Base-by-base conservation (phyloP, 2,888 invertebrate species). In the Pyrochroa serraticornis region DNA sequence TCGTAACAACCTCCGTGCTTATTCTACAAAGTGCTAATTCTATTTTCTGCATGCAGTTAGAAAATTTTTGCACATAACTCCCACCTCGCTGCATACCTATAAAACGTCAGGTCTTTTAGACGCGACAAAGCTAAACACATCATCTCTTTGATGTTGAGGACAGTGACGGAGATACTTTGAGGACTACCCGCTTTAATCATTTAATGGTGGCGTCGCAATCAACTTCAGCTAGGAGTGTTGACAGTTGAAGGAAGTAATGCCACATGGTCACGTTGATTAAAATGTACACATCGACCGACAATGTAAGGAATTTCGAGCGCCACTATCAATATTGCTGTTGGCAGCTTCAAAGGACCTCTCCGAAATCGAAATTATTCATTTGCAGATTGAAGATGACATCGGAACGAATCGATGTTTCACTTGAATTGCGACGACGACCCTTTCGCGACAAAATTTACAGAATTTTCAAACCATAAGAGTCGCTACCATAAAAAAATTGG, bases 121-220 rank as follows among this genome's bases (percentile, higher is more conserved):
- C 22, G 22, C 2, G 22, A 22, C 31, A 22, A 43, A 43, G 43
- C 43, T 31, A 6, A 22, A 22, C 5, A 7, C 35, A 6, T 47
- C 36, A 47, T 47, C 49, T 39, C 49, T 49, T 49, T 49, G 49
- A 49, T 49, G 49, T 49, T 33, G 33, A 7, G 31, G 33, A 44
- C 31, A 7, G 33, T 10, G 44, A 44, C 10, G 33, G 49, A 39
- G 41, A 38, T 31, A 47, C 47, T 47, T 38, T 38, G 38, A 47
- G 47, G 22, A 22, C 22, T 2, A 22, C 22, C 47, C 47, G 49
- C 49, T 49, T 49, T 49, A 49, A 49, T 49, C 49, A 49, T 41
- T 49, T 49, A 49, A 49, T 49, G 49, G 49, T 41, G 38, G 39
- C 49, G 34, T 49, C 33, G 49, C 49, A 49, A 49, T 49, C 49